phyloP scores from a whole-genome alignment of 2,888 invertebrate genomes.

The Germaria angustata region DNA sequence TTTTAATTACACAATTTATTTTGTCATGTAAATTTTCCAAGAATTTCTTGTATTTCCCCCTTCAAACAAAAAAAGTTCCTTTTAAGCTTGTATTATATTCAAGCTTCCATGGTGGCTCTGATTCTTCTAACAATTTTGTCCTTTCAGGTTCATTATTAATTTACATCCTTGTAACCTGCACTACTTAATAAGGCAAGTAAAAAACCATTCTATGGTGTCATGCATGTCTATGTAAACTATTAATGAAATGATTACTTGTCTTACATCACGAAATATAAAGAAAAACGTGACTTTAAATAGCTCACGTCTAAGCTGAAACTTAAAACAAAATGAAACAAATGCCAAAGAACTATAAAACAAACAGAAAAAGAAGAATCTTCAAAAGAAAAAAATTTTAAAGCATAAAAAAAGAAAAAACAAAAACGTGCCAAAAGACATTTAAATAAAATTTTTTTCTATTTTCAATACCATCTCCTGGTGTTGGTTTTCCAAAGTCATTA shows the following conservation, averaged over 20 bases:
- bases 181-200: constrained; percentile 42
- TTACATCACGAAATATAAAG: constrained; percentile 60
- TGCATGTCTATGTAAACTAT: constrained; percentile 49
- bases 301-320: constrained; percentile 48
- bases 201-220: constrained; percentile 8
- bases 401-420: constrained; percentile 4
- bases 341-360: constrained; percentile 14
- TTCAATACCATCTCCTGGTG: not conserved
- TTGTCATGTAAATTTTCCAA: not conserved
- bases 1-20: not conserved
- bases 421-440: constrained; percentile 58
- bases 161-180: constrained; percentile 51
- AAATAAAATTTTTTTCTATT: constrained; percentile 6
- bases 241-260: constrained; percentile 67
- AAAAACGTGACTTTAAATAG: constrained; percentile 64
- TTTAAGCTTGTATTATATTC: not conserved
- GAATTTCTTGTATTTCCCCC: not conserved
- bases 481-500: constrained; percentile 53
- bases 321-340: constrained; percentile 13
- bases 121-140: constrained; percentile 8
- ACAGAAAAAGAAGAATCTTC: not conserved
- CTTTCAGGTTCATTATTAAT: constrained; percentile 49
- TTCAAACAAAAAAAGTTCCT: no score
- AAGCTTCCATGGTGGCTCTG: not conserved
- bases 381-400: no score